Evolutionary conservation across 2,888 invertebrate species (phyloP).

Genomic region (Malacosoma neustria): DNA sequence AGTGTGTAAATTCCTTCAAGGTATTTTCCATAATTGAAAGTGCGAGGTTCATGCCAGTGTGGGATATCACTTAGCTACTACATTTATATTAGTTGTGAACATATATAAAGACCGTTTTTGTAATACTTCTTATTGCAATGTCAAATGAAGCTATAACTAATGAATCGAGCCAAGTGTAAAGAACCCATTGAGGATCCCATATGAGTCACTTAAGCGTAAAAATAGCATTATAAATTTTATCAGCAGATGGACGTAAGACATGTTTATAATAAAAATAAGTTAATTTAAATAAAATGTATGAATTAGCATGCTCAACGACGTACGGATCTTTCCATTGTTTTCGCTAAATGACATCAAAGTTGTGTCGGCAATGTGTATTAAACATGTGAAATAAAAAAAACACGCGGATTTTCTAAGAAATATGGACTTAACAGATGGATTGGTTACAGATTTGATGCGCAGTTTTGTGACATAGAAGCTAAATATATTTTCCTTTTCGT

Average conservation of each 20-base stretch:
- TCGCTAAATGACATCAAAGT: conserved; percentile 74
- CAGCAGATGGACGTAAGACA: conserved; percentile 52
- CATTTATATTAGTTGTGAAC: no score
- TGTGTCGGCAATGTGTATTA: conserved; percentile 56
- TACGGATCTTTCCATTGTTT: conserved; percentile 67
- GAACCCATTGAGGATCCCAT: conserved; percentile 49
- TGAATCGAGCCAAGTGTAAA: conserved; percentile 37
- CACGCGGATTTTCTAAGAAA: conserved; percentile 51
- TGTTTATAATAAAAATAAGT: conserved; percentile 64
- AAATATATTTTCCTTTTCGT: conserved; percentile 2
- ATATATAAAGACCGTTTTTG: not conserved
- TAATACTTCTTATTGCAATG: conserved; percentile 7
- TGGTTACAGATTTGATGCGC: conserved; percentile 9
- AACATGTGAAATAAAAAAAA: conserved; percentile 58
- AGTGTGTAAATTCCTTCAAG: no score
- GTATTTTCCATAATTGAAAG: no score
- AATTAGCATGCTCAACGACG: conserved; percentile 56
- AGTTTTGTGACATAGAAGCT: conserved; percentile 2
- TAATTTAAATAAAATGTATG: conserved; percentile 63
- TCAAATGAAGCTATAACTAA: conserved; percentile 24
- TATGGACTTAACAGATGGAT: conserved; percentile 33
- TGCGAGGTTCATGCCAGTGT: no score
- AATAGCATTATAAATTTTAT: conserved; percentile 66
- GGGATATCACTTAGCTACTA: no score
- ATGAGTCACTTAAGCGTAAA: conserved; percentile 64